Evolutionary conservation across 1,140 invertebrate genomes (phyloP), one percentile per base, ranked within the genome.

Genomic region (Procambarus clarkii): DNA sequence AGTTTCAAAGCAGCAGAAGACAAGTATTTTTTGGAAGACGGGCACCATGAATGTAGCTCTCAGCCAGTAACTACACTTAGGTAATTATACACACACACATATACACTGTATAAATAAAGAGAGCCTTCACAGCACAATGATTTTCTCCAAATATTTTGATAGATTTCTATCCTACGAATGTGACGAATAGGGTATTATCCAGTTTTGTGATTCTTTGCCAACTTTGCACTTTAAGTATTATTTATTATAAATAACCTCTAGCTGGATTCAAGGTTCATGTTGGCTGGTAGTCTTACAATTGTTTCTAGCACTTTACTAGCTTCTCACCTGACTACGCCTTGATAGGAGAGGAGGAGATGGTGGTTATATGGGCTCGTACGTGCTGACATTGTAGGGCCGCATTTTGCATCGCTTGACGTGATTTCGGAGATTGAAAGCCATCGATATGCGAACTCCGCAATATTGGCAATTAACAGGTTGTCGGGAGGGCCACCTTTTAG

Each of bases 381-480:
- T 86, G 84, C 69, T 88, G 88, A 69, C 58, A 82, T 83, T 86
- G 85, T 91, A 92, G 85, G 92, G 92, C 76, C 92, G 86, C 84
- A 93, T 92, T 92, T 93, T 93, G 91, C 92, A 93, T 81, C 92
- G 87, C 88, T 92, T 92, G 77, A 93, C 91, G 92, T 93, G 92
- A 90, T 93, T 93, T 87, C 92, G 91, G 78, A 93, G 88, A 86
- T 93, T 93, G 88, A 93, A 93, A 81, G 92, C 92, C 92, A 93
- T 93, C 80, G 91, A 92, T 87, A 93, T 92, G 84, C 91, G 88
- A 84, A 93, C 92, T 87, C 92, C 92, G 83, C 92, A 93, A 90
- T 83, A 93, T 83, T 93, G 92, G 88, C 92, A 93, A 91, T 93
- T 93, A 54, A 93, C 92, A 83, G 92, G 92, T 86, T 93, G 92